Conservation (phyloP, 2,888 invertebrate genomes). For the Mythimna lalbum region DNA sequence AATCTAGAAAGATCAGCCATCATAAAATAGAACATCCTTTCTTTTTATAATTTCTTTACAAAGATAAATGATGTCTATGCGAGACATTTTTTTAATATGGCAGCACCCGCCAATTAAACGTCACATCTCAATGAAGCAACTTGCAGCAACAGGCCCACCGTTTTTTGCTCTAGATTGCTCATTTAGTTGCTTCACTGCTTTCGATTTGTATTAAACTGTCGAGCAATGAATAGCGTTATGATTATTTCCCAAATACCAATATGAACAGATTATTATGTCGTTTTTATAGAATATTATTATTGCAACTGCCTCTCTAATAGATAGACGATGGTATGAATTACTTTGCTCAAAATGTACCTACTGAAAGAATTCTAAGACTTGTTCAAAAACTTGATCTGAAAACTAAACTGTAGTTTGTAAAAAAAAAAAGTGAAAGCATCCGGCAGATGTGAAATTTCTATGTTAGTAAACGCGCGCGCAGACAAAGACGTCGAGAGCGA, state of each 20-base stretch:
- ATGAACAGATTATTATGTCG: background rate
- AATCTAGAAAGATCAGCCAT: constrained; percentile 13
- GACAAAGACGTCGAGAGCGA: too few relatives aligned
- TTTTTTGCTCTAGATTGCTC: background rate
- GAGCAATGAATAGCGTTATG: background rate
- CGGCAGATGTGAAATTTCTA: too few relatives aligned
- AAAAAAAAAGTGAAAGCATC: background rate
- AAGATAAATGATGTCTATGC: background rate
- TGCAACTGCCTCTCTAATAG: constrained; percentile 42
- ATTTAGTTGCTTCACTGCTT: background rate
- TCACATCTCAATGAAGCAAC: background rate
- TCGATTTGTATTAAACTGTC: background rate
- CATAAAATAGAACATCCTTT: background rate
- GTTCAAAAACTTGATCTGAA: constrained; percentile 35
- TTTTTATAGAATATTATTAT: constrained; percentile 18
- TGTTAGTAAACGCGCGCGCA: too few relatives aligned
- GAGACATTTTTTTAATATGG: constrained; percentile 7
- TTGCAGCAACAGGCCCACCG: background rate
- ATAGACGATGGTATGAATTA: constrained; percentile 21
- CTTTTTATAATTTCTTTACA: constrained; percentile 2
- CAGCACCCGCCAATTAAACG: constrained; percentile 5
- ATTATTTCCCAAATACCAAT: constrained; percentile 2
- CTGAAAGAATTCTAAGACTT: constrained; percentile 14
- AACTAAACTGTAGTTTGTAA: constrained; percentile 6
- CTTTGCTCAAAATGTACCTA: constrained; percentile 44